Evolutionary conservation across 2,888 invertebrate species (phyloP).

Genomic region (Macroteleia sp.): DNA sequence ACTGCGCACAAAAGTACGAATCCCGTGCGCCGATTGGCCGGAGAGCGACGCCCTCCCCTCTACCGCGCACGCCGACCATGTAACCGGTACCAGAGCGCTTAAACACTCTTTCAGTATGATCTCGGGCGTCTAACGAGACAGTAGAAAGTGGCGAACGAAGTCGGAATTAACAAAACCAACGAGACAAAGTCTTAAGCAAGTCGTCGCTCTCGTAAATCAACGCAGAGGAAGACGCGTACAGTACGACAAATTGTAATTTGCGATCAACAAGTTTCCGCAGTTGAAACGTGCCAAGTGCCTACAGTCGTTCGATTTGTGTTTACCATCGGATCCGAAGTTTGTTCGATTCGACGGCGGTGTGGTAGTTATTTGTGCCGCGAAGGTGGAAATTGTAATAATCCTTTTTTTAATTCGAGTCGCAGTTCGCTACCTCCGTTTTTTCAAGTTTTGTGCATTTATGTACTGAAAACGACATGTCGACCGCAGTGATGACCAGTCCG

Average conservation of each 20-base stretch:
- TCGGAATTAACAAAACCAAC: too few relatives aligned
- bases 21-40: too few relatives aligned
- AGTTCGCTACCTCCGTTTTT: constrained; percentile 33
- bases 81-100: constrained; percentile 5
- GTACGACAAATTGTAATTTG: neutral
- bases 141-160: too few relatives aligned
- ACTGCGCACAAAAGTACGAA: too few relatives aligned
- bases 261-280: constrained; percentile 35
- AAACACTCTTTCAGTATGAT: constrained; percentile 60
- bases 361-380: constrained; percentile 71
- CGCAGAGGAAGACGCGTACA: constrained; percentile 41
- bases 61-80: too few relatives aligned
- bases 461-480: constrained; percentile 86
- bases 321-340: constrained; percentile 13
- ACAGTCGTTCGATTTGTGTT: constrained; percentile 26
- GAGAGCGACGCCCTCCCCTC: too few relatives aligned
- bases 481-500: constrained; percentile 90
- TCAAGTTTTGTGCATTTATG: constrained; percentile 51
- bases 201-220: constrained; percentile 37
- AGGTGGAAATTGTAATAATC: constrained; percentile 28
- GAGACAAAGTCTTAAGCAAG: constrained; percentile 32
- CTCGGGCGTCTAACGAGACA: constrained; percentile 76
- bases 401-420: neutral
- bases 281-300: constrained; percentile 40
- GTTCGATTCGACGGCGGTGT: constrained; percentile 56